Evolutionary conservation across 2,888 invertebrate genomes (phyloP).

Genomic region (Ischnura elegans): DNA sequence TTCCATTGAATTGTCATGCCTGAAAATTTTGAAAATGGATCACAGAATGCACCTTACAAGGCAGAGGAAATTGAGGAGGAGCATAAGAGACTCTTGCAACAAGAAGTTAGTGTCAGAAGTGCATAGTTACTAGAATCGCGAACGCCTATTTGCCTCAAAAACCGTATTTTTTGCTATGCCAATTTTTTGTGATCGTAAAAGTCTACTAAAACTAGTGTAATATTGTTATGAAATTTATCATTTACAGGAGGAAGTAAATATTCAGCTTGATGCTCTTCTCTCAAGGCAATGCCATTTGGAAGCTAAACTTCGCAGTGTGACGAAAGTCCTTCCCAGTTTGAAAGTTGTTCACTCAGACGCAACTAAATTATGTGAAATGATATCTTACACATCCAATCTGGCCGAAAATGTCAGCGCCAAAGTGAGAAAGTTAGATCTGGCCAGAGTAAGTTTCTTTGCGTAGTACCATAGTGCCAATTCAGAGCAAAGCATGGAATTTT

Average conservation of each 20-base stretch:
- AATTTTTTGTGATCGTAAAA: background rate
- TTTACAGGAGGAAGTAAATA: constrained; percentile 84
- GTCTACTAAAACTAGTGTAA: background rate
- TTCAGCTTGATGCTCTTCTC: constrained; percentile 86
- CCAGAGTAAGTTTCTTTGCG: constrained; percentile 88
- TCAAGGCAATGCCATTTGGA: constrained; percentile 88
- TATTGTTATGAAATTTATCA: constrained; percentile 15
- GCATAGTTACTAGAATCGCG: too few relatives aligned
- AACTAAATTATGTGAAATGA: constrained; percentile 90
- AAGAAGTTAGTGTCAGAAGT: constrained; percentile 32
- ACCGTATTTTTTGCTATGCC: background rate
- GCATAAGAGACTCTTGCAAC: constrained; percentile 22
- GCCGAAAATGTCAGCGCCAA: constrained; percentile 97
- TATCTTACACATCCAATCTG: constrained; percentile 90
- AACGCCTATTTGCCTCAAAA: background rate
- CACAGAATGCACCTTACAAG: background rate
- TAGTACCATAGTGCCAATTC: too few relatives aligned
- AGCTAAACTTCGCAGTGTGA: constrained; percentile 88
- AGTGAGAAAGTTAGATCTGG: constrained; percentile 95
- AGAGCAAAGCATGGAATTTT: too few relatives aligned
- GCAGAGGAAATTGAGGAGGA: constrained; percentile 15
- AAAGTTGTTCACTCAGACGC: constrained; percentile 88
- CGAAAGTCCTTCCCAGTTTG: constrained; percentile 90
- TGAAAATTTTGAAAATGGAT: background rate
- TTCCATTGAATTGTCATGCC: background rate